Conservation (phyloP, 2,888 invertebrate genomes). For the Orthosia gothica region DNA sequence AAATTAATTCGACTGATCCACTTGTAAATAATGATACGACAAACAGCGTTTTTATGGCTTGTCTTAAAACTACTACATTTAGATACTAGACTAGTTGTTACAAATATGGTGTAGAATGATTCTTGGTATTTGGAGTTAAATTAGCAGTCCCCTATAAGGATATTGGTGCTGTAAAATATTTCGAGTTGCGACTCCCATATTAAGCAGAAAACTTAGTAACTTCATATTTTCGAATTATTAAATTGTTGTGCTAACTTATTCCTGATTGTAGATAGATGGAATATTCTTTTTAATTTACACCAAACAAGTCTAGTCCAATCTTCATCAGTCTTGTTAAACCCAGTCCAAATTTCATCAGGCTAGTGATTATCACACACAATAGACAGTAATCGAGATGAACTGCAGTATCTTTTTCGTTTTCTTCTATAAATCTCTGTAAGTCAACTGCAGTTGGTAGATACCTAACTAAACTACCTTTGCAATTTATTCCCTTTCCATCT, state of each 20-base stretch:
- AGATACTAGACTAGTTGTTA: background rate
- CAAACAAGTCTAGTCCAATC: background rate
- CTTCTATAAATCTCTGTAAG: too few relatives aligned
- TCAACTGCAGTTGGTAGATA: too few relatives aligned
- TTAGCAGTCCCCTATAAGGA: too few relatives aligned
- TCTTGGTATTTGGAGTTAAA: background rate
- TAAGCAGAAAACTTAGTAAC: background rate
- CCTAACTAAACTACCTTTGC: too few relatives aligned
- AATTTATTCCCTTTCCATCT: too few relatives aligned
- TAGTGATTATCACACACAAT: too few relatives aligned
- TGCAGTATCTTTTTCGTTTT: too few relatives aligned
- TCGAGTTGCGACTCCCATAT: background rate
- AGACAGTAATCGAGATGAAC: too few relatives aligned
- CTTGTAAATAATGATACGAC: background rate
- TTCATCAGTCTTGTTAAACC: background rate
- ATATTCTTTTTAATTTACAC: too few relatives aligned
- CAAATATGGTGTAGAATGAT: conserved; percentile 4
- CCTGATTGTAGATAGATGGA: too few relatives aligned
- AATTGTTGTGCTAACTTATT: background rate
- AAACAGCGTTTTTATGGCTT: background rate
- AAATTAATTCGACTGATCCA: background rate
- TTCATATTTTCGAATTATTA: background rate
- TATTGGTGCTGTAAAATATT: background rate
- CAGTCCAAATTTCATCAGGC: too few relatives aligned
- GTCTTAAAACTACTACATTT: background rate